Evolutionary conservation across 2,888 invertebrate species (phyloP).

Genomic region (Brachynemurus nebulosus): DNA sequence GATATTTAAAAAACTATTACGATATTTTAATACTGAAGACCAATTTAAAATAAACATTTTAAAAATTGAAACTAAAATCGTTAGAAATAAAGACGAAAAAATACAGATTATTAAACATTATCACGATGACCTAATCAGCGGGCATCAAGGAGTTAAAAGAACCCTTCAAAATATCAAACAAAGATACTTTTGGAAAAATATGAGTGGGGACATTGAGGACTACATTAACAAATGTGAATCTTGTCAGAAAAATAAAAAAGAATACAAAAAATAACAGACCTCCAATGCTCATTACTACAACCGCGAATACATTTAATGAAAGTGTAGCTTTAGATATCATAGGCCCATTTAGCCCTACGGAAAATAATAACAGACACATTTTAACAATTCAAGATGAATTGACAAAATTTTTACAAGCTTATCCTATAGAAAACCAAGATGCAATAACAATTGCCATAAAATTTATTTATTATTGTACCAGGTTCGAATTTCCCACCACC

Average conservation of each 20-base stretch:
- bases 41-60: too few relatives aligned
- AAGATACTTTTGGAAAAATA: neutral
- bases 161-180: too few relatives aligned
- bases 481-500: too few relatives aligned
- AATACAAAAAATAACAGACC: too few relatives aligned
- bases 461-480: conserved; percentile 12
- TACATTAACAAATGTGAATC: too few relatives aligned
- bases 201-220: too few relatives aligned
- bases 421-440: conserved; percentile 18
- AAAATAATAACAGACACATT: conserved; percentile 19
- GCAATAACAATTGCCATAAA: conserved; percentile 20
- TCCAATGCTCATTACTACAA: too few relatives aligned
- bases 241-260: neutral
- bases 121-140: neutral
- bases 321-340: conserved; percentile 19
- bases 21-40: too few relatives aligned
- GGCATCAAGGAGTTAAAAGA: too few relatives aligned
- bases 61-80: too few relatives aligned
- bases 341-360: conserved; percentile 17
- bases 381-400: conserved; percentile 20
- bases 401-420: conserved; percentile 20
- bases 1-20: neutral
- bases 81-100: too few relatives aligned
- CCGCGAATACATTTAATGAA: conserved; percentile 17
- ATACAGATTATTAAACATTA: too few relatives aligned